phyloP scores from a whole-genome alignment of 2,888 invertebrate species.

The Mythimna lalbum region DNA sequence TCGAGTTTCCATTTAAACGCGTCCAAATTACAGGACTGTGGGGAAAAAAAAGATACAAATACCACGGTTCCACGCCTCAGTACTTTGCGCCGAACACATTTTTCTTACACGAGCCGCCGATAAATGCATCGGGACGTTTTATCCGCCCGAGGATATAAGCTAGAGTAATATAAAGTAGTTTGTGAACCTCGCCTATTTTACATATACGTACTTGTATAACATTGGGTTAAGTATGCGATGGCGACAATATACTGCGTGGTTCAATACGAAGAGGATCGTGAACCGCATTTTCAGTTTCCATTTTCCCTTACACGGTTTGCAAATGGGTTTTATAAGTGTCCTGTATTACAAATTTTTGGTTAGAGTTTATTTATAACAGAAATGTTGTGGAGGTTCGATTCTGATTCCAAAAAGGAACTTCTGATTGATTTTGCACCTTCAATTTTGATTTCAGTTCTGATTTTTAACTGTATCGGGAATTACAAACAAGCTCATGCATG shows the following conservation, averaged over 20 bases:
- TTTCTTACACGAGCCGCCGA: conserved; percentile 51
- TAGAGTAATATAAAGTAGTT: conserved; percentile 57
- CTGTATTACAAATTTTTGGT: neutral
- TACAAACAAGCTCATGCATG: no score
- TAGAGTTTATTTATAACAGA: neutral
- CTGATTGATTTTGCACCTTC: no score
- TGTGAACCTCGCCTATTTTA: conserved; percentile 50
- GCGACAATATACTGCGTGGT: conserved; percentile 32
- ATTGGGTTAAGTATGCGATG: conserved; percentile 49
- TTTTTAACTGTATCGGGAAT: no score
- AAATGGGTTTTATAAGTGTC: neutral
- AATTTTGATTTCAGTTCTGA: no score
- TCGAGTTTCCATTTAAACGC: conserved; percentile 25
- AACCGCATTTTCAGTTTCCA: conserved; percentile 32
- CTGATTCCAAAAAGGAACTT: no score
- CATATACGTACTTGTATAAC: conserved; percentile 35
- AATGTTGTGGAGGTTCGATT: no score
- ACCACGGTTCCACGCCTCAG: conserved; percentile 26
- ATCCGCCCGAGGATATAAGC: conserved; percentile 44
- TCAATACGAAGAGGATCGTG: conserved; percentile 18
- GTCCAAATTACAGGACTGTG: conserved; percentile 33
- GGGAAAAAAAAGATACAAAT: conserved; percentile 25
- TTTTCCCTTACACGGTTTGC: conserved; percentile 1
- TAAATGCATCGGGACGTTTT: conserved; percentile 53
- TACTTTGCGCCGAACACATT: conserved; percentile 45